Conservation (phyloP, 2,888 invertebrate genomes). For the Dusona sp. region DNA sequence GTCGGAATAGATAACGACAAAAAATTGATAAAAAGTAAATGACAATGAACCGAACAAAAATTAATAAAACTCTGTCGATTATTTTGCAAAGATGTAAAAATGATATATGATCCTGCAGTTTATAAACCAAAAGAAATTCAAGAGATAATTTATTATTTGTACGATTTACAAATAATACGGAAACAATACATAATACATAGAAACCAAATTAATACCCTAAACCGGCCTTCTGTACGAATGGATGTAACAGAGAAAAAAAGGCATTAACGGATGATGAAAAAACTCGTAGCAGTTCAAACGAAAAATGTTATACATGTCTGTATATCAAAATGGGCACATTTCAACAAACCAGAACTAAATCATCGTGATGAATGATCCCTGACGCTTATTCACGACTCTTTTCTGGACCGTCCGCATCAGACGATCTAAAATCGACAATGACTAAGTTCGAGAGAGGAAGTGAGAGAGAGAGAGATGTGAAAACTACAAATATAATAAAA, state of each 20-base stretch:
- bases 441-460: conserved; percentile 12
- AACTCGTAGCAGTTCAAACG: background rate
- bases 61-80: background rate
- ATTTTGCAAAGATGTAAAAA: background rate
- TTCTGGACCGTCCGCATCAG: background rate
- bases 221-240: background rate
- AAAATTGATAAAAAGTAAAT: conserved; percentile 27
- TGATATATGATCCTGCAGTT: background rate
- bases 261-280: conserved; percentile 27
- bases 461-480: conserved; percentile 42
- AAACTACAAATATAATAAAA: too few species aligned
- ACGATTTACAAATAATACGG: background rate
- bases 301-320: conserved; percentile 23
- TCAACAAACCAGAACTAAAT: conserved; percentile 64
- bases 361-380: conserved; percentile 59
- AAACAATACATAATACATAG: background rate
- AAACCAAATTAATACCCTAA: background rate
- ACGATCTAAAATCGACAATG: conserved; percentile 20
- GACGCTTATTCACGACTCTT: conserved; percentile 38
- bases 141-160: background rate
- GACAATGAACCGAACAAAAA: background rate
- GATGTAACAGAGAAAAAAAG: conserved; percentile 4
- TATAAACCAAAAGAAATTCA: background rate
- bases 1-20: conserved; percentile 34
- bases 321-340: conserved; percentile 15